Evolutionary conservation across 2,888 invertebrate species (phyloP).

Genomic region (Anorthoa munda): DNA sequence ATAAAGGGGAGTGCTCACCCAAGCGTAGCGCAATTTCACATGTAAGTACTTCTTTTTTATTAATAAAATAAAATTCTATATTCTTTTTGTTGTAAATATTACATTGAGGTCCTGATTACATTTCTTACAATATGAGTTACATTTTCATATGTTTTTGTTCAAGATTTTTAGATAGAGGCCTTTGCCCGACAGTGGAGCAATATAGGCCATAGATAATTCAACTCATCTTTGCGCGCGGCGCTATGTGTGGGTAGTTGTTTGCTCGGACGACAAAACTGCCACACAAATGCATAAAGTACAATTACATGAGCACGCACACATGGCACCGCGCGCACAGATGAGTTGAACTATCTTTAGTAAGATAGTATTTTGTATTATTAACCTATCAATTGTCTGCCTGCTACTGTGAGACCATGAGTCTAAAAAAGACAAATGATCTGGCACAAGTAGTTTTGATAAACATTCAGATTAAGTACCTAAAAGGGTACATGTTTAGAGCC

Average conservation of each 20-base stretch:
- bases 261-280: no score
- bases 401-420: neutral
- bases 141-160: constrained; percentile 30
- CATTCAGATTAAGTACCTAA: neutral
- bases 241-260: no score
- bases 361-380: neutral
- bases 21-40: constrained; percentile 54
- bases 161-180: no score
- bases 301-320: no score
- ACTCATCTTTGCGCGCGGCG: no score
- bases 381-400: neutral
- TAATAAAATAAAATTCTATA: constrained; percentile 23
- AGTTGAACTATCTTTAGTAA: no score
- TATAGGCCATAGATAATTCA: no score
- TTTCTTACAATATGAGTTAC: constrained; percentile 34
- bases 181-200: no score
- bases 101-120: constrained; percentile 47
- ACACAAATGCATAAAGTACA: no score
- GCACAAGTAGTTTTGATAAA: neutral
- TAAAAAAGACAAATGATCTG: neutral
- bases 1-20: constrained; percentile 40
- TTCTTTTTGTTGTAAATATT: constrained; percentile 10
- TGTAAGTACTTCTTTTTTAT: constrained; percentile 58
- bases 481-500: neutral
- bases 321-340: no score